Conservation (phyloP, 1,140 invertebrate genomes). For the Micrasema longulum region DNA sequence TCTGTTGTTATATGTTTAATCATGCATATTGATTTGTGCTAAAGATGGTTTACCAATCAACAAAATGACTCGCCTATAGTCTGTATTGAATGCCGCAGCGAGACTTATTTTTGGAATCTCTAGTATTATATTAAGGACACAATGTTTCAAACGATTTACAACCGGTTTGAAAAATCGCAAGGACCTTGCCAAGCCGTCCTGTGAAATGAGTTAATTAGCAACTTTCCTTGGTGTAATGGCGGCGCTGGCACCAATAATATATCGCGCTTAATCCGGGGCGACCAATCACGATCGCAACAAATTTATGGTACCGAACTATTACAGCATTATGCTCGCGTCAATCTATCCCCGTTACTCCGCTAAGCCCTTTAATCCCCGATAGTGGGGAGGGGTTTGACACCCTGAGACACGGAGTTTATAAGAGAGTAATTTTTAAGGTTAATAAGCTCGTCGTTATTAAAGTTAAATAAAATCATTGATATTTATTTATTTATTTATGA, state of each 20-base stretch:
- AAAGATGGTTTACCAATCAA: too few relatives aligned
- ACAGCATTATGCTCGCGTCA: slow-evolving; percentile 39
- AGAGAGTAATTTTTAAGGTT: too few relatives aligned
- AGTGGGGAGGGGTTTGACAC: slow-evolving; percentile 8
- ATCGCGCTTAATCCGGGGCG: slow-evolving; percentile 35
- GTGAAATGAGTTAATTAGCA: slow-evolving; percentile 21
- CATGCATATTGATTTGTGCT: too few relatives aligned
- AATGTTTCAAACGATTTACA: too few relatives aligned
- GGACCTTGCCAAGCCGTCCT: neutral
- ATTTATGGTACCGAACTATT: slow-evolving; percentile 33
- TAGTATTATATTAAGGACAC: too few relatives aligned
- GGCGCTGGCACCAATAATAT: slow-evolving; percentile 14
- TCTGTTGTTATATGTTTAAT: too few relatives aligned
- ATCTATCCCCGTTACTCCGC: slow-evolving; percentile 30
- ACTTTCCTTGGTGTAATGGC: slow-evolving; percentile 11
- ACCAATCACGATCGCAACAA: slow-evolving; percentile 40
- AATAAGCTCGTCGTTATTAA: too few relatives aligned
- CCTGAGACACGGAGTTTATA: neutral
- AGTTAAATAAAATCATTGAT: too few relatives aligned
- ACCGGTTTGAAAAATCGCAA: neutral
- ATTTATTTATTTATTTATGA: too few relatives aligned
- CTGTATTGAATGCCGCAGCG: too few relatives aligned
- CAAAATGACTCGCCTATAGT: too few relatives aligned
- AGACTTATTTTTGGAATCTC: too few relatives aligned
- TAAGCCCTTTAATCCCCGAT: slow-evolving; percentile 29